Evolutionary conservation across 2,797 vertebrate genomes (phyloP).

Genomic region (Acomys russatus): DNA sequence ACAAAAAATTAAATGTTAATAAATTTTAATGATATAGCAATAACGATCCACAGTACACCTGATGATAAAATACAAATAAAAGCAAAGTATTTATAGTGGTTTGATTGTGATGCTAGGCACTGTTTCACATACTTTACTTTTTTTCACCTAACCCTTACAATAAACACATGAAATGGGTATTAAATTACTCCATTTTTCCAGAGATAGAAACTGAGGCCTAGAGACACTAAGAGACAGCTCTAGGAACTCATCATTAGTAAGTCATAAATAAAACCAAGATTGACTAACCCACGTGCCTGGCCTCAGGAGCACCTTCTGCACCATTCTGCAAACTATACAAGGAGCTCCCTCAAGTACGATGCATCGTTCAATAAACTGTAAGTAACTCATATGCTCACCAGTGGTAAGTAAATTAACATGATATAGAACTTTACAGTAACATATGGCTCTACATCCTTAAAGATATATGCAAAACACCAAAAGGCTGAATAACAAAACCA

Average conservation of each 20-base stretch:
- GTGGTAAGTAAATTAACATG: background rate
- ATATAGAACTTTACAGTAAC: background rate
- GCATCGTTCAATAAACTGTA: background rate
- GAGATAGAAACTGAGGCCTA: conserved; percentile 62
- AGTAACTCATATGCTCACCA: conserved; percentile 40
- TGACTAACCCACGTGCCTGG: conserved; percentile 39
- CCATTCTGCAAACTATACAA: conserved; percentile 7
- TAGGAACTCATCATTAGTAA: conserved; percentile 31
- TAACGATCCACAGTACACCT: background rate
- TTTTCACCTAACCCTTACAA: conserved; percentile 58
- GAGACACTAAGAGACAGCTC: conserved; percentile 34
- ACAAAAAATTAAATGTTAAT: conserved; percentile 42
- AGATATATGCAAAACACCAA: conserved; percentile 43
- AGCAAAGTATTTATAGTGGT: conserved; percentile 58
- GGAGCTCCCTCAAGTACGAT: conserved; percentile 34
- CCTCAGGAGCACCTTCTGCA: conserved; percentile 16
- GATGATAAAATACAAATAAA: conserved; percentile 50
- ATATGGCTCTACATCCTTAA: background rate
- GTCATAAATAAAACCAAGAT: background rate
- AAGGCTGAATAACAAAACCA: background rate
- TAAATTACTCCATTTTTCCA: conserved; percentile 63
- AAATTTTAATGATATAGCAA: conserved; percentile 55
- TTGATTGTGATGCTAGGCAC: conserved; percentile 38
- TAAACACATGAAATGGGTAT: conserved; percentile 52
- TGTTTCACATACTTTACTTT: conserved; percentile 45